These are phyloP conservation scores for Petrocephalus microphthalmus DNA, from an alignment of 2,113 vertebrate species.

Conservation along the genomic window DNA sequence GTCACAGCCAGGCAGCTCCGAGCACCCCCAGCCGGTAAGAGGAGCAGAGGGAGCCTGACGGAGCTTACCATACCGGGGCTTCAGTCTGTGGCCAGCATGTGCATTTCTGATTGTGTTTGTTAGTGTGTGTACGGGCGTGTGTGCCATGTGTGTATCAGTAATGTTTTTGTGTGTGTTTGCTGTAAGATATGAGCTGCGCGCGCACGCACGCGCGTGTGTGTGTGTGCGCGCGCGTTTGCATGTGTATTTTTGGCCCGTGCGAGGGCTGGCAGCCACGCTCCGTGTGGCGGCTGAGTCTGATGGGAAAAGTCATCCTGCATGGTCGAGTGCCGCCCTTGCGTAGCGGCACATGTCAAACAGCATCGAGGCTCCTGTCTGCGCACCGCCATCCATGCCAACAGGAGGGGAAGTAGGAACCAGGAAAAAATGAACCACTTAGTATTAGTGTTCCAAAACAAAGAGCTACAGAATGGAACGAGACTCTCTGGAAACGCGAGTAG, in stretches of 20 bases:
- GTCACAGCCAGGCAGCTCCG: neutral
- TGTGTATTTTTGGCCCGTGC: neutral
- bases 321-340: neutral
- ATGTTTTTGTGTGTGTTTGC: slow-evolving; percentile 24
- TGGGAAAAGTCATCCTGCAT: neutral
- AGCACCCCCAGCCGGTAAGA: neutral
- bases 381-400: neutral
- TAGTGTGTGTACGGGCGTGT: neutral
- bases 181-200: slow-evolving; percentile 40
- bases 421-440: neutral
- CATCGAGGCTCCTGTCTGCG: neutral
- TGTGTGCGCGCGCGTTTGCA: slow-evolving; percentile 8
- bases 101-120: neutral
- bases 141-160: neutral
- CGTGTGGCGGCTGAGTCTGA: neutral
- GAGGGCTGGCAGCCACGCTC: neutral
- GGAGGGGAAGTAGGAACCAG: neutral
- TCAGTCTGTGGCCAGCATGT: neutral
- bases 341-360: neutral
- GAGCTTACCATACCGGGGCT: neutral
- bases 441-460: neutral
- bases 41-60: neutral
- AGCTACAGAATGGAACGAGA: neutral
- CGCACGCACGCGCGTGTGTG: slow-evolving; percentile 7
- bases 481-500: neutral